These are phyloP conservation scores for Cataglyphis albicans DNA, from an alignment of 2,888 invertebrate genomes.

Conservation along the genomic window DNA sequence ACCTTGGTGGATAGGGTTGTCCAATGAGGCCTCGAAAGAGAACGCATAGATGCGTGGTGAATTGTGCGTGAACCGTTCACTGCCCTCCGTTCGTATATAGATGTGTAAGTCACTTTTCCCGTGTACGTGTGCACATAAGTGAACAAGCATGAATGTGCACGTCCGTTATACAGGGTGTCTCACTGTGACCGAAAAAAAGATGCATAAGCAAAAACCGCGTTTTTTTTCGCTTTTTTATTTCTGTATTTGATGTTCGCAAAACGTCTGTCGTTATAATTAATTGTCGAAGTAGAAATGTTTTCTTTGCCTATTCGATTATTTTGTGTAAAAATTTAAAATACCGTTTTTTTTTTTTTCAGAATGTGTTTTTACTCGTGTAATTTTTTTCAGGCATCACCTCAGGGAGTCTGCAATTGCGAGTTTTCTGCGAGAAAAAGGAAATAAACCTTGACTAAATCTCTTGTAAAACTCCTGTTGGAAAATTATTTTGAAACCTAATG, in stretches of 20 bases:
- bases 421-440: neutral
- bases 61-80: constrained; percentile 14
- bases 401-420: neutral
- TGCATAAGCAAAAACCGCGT: neutral
- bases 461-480: neutral
- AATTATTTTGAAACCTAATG: neutral
- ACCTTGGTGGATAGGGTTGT: constrained; percentile 67
- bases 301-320: neutral
- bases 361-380: neutral
- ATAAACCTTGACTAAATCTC: neutral
- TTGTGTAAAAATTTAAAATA: neutral
- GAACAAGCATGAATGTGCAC: neutral
- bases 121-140: neutral
- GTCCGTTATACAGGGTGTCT: constrained; percentile 29
- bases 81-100: neutral
- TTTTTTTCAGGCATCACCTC: neutral
- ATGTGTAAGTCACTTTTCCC: constrained; percentile 32
- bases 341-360: neutral
- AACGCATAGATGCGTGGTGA: constrained; percentile 42
- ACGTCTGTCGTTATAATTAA: neutral
- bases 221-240: neutral
- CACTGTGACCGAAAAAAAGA: neutral
- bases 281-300: neutral
- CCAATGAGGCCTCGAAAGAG: constrained; percentile 47
- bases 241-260: neutral